Evolutionary conservation across 2,113 vertebrate species (phyloP).

Genomic region (Ifrita kowaldi): DNA sequence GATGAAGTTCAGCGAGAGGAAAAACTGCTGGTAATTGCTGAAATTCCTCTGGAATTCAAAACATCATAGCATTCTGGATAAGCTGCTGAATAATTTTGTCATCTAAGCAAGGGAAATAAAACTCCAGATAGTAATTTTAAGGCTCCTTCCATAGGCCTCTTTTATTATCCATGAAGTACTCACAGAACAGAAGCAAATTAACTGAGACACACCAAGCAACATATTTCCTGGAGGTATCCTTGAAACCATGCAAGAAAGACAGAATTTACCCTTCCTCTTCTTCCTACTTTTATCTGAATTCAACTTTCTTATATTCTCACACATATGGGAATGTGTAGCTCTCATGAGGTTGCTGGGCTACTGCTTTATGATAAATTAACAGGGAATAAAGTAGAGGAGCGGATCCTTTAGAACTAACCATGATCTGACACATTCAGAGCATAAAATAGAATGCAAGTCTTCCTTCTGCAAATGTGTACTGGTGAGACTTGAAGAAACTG

Average conservation of each 20-base stretch:
- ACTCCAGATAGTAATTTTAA: neutral
- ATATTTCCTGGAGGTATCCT: neutral
- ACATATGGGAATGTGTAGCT: neutral
- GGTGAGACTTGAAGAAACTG: neutral
- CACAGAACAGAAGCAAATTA: neutral
- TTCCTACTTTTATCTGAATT: neutral
- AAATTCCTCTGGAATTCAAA: neutral
- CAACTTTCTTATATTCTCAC: neutral
- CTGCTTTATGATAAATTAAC: neutral
- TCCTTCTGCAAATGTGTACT: neutral
- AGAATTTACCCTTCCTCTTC: neutral
- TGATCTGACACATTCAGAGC: neutral
- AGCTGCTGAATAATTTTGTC: neutral
- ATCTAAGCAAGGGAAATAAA: neutral
- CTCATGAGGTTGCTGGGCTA: neutral
- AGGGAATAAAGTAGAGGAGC: neutral
- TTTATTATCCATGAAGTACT: neutral
- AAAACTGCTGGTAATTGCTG: neutral
- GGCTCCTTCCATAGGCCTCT: neutral
- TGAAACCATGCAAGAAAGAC: neutral
- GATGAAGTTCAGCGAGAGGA: fast-evolving
- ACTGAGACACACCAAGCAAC: neutral
- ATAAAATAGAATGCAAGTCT: neutral
- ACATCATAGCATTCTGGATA: neutral
- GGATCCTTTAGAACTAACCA: neutral